Evolutionary conservation across 2,797 vertebrate genomes (phyloP), one percentile per base, ranked within the genome.

Genomic region (Sebastes trivittatus): DNA sequence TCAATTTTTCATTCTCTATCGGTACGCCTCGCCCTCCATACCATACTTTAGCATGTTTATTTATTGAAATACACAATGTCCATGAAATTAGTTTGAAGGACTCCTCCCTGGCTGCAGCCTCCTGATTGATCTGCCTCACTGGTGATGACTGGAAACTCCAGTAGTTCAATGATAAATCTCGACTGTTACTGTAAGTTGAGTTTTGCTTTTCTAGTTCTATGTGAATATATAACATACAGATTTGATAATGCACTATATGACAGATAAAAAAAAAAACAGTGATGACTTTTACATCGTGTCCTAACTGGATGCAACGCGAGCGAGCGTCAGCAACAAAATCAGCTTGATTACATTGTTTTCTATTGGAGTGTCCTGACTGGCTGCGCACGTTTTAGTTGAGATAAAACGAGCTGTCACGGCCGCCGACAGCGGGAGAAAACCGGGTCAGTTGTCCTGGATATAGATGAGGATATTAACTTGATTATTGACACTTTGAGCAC

Each of bases 1-100:
- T 89, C 80, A 49, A 80, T 89, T 92, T 87, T 93, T 88, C 84
- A 78, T 84, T 81, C 72, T 88, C 86, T 87, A 93, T 90, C 90
- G 72, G 79, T 75, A 79, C 9, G 55, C 60, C 66, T 16, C 71
- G 32, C 66, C n/a, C 13, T 36, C 22, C 29, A 60, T 61, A 65
- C 46, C 25, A 29, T 72, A 78, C 72, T 72, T 77, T 73, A 65
- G 49, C 80, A 75, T 81, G 58, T 73, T 87, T 74, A 85, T 86
- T 77, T 85, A 86, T 83, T 89, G 82, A 91, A 92, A 92, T 88
- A 83, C 78, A 91, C 82, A 87, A 69, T 86, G 83, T 84, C 85
- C 85, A 87, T 74, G 69, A 89, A 92, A 91, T 93, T 55, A 83
- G 55, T 80, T 54, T 88, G 81, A 94, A 72, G 76, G 69, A 78